phyloP scores from a whole-genome alignment of 2,797 vertebrate species.

The Poeciliopsis infans region DNA sequence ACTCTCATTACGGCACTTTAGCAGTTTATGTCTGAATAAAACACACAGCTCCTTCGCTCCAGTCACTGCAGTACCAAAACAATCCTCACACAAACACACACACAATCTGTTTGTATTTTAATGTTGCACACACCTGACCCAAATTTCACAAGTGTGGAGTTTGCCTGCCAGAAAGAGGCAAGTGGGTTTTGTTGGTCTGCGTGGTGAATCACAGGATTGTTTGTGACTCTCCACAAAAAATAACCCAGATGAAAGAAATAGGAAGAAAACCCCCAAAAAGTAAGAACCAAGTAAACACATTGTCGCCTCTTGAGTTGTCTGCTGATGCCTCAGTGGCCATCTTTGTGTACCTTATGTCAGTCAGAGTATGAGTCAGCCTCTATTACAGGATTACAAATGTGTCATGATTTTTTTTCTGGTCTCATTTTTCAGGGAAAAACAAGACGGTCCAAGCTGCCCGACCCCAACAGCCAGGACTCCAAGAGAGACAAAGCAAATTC shows the following conservation, averaged over 20 bases:
- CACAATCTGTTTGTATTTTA: neutral
- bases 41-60: neutral
- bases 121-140: conserved; percentile 17
- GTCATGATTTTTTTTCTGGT: neutral
- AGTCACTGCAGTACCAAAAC: neutral
- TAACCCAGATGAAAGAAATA: conserved; percentile 41
- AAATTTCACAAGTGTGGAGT: conserved; percentile 10
- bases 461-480: conserved; percentile 86
- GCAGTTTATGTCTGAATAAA: neutral
- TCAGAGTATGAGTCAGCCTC: conserved; percentile 34
- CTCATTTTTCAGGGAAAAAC: conserved; percentile 82
- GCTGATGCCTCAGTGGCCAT: conserved; percentile 41
- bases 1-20: neutral
- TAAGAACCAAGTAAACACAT: conserved; percentile 47
- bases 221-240: conserved; percentile 55
- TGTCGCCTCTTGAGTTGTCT: conserved; percentile 41
- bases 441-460: conserved; percentile 86
- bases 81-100: neutral
- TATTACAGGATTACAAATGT: conserved; percentile 25
- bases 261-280: conserved; percentile 7
- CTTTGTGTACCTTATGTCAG: conserved; percentile 47
- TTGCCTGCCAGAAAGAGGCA: conserved; percentile 23
- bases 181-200: conserved; percentile 33
- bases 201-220: conserved; percentile 42
- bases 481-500: conserved; percentile 86